phyloP scores from a whole-genome alignment of 2,113 vertebrate species.

The Sinocyclocheilus rhinocerous region DNA sequence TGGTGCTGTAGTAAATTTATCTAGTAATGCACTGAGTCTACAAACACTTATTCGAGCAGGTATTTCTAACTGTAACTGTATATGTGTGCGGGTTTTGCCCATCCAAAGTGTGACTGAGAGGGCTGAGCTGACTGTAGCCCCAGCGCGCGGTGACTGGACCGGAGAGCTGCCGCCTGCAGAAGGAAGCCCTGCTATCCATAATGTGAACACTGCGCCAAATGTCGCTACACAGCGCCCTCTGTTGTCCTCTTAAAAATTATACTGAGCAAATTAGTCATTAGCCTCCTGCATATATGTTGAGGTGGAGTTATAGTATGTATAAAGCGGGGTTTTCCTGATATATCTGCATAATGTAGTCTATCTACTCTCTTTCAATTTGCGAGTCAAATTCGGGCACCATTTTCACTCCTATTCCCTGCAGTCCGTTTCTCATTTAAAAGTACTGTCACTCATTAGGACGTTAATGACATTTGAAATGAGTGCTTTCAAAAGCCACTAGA shows the following conservation, averaged over 20 bases:
- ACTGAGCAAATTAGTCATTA: conserved; percentile 16
- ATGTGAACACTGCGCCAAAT: conserved; percentile 68
- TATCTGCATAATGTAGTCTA: conserved; percentile 15
- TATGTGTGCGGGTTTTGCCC: neutral
- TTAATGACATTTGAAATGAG: conserved; percentile 53
- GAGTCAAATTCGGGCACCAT: conserved; percentile 28
- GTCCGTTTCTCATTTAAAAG: conserved; percentile 46
- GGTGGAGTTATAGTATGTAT: neutral
- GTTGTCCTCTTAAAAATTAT: conserved; percentile 58
- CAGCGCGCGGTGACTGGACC: neutral
- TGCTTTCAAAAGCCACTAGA: conserved; percentile 53
- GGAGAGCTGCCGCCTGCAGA: conserved; percentile 56
- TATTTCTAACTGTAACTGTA: neutral
- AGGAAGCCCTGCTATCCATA: conserved; percentile 58
- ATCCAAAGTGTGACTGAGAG: neutral
- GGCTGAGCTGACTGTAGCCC: neutral
- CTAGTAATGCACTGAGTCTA: neutral
- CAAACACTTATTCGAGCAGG: neutral
- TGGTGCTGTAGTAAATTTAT: neutral
- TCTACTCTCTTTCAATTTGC: conserved; percentile 19
- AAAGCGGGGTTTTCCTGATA: neutral
- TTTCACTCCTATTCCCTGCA: conserved; percentile 43
- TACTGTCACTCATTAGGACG: conserved; percentile 45
- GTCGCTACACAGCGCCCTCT: conserved; percentile 77
- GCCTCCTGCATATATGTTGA: neutral